Evolutionary conservation across 2,888 invertebrate genomes (phyloP).

Genomic region (Byasa hedistus): DNA sequence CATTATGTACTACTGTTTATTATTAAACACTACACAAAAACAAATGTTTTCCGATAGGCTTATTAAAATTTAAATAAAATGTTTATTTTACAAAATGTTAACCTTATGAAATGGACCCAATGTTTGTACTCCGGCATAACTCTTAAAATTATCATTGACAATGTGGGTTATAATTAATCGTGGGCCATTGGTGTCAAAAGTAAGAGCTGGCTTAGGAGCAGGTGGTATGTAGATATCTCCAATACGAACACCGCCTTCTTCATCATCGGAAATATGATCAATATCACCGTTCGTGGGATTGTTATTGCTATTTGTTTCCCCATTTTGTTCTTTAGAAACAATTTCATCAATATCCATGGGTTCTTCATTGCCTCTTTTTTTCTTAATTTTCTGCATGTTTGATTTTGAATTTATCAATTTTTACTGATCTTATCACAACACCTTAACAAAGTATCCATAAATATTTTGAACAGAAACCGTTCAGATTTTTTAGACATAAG

Average conservation of each 20-base stretch:
- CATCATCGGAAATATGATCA: conserved; percentile 76
- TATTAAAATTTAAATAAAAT: not conserved
- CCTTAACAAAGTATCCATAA: not conserved
- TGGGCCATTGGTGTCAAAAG: conserved; percentile 87
- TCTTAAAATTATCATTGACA: conserved; percentile 96
- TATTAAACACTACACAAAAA: too few species aligned
- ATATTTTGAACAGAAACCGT: conserved; percentile 16
- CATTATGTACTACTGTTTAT: too few species aligned
- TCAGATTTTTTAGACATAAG: not conserved
- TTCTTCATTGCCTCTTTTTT: conserved; percentile 52
- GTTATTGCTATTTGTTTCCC: conserved; percentile 37
- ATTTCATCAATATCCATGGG: conserved; percentile 66
- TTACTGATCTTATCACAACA: not conserved
- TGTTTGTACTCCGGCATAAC: conserved; percentile 90
- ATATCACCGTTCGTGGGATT: conserved; percentile 48
- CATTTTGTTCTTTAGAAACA: conserved; percentile 37
- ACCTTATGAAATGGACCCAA: conserved; percentile 98
- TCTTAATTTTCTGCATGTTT: conserved; percentile 55
- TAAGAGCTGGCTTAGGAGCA: conserved; percentile 84
- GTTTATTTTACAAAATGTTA: conserved; percentile 32
- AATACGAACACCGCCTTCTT: conserved; percentile 86
- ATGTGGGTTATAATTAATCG: conserved; percentile 95
- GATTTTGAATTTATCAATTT: not conserved
- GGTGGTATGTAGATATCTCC: conserved; percentile 93
- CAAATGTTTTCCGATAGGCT: too few species aligned